A percentile compares a stretch with the other conserved stretches of the same genome.
Evolutionary conservation across 1,140 invertebrate species (phyloP).

Genomic region (Mercenaria mercenaria): DNA sequence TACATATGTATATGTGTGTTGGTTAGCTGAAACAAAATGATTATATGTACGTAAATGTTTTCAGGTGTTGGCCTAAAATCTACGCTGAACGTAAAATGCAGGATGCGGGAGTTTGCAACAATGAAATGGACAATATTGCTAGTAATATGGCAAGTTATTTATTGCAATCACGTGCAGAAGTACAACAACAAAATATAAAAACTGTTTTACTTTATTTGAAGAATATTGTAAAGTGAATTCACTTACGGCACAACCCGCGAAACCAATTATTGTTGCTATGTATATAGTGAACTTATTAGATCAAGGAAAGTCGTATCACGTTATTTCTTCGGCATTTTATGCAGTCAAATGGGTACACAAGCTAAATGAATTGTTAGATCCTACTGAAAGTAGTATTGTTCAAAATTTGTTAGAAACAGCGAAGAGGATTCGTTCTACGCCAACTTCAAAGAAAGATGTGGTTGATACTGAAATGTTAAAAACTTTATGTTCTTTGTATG

Average conservation of each 20-base stretch:
- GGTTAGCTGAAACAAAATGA: too few relatives aligned
- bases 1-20: too few relatives aligned
- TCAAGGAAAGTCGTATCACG: neutral
- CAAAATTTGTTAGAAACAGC: neutral
- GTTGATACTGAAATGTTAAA: neutral
- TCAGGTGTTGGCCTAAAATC: too few relatives aligned
- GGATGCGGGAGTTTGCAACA: too few relatives aligned
- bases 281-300: neutral
- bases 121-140: too few relatives aligned
- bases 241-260: neutral
- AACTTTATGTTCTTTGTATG: neutral
- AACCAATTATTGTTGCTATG: neutral
- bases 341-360: neutral
- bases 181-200: neutral
- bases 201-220: neutral
- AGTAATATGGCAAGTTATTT: too few relatives aligned
- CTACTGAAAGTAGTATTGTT: neutral
- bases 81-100: too few relatives aligned
- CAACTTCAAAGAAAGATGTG: neutral
- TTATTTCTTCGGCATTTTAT: neutral
- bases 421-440: neutral
- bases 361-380: neutral
- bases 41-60: too few relatives aligned
- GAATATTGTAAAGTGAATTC: too few relatives aligned
- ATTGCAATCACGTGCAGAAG: too few relatives aligned